These are phyloP conservation scores for Epizoanthus illoricatus DNA, from an alignment of 92 coral and sea anemone genomes.

Conservation along the genomic window DNA sequence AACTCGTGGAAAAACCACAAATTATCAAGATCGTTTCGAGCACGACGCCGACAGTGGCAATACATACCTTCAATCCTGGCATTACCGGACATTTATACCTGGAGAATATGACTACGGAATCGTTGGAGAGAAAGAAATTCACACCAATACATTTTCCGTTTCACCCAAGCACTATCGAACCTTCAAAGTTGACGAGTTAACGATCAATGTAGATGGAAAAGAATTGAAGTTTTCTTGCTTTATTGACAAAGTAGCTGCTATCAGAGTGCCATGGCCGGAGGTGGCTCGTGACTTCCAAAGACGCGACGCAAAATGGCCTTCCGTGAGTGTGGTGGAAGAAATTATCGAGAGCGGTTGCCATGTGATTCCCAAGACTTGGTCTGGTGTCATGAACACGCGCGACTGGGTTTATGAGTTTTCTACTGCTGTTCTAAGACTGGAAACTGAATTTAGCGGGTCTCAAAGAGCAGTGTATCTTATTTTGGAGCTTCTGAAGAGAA, in stretches of 20 bases:
- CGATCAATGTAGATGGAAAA: conserved; percentile 2
- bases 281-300: conserved; percentile 11
- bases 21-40: conserved; percentile 22
- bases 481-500: conserved; percentile 23
- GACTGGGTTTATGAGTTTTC: conserved; percentile 33
- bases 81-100: conserved; percentile 21
- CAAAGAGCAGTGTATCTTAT: conserved; percentile 26
- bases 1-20: conserved; percentile 4
- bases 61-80: background rate
- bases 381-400: background rate
- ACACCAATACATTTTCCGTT: background rate
- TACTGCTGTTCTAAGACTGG: background rate
- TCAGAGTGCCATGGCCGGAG: conserved; percentile 31
- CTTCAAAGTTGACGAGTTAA: conserved; percentile 21
- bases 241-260: conserved; percentile 27
- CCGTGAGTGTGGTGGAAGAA: conserved; percentile 17
- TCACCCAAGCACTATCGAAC: conserved; percentile 7
- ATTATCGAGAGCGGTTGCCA: conserved; percentile 10
- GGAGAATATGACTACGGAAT: conserved; percentile 39
- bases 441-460: conserved; percentile 20
- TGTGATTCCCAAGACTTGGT: conserved; percentile 9
- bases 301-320: conserved; percentile 12
- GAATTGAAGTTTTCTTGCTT: conserved; percentile 14
- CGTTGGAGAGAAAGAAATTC: conserved; percentile 33
- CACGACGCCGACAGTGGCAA: conserved; percentile 2